These are phyloP conservation scores for Psilopogon haemacephalus DNA, from an alignment of 2,113 vertebrate genomes.

Conservation along the genomic window DNA sequence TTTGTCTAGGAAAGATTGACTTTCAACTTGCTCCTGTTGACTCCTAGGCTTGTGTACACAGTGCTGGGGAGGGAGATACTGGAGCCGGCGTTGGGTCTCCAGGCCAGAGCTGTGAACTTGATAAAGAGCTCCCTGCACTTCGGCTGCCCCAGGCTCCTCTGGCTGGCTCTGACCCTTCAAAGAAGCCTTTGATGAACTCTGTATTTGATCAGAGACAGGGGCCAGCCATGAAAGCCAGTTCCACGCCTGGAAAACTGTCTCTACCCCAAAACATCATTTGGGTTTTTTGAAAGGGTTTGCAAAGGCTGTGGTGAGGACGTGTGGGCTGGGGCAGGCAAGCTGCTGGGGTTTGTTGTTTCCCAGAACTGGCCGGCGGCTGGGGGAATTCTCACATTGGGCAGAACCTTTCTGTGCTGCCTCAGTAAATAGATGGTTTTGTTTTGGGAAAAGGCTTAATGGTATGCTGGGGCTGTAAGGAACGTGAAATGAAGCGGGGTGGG, in stretches of 20 bases:
- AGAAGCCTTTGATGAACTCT: neutral
- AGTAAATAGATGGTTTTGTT: neutral
- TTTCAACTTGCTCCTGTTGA: slow-evolving; percentile 61
- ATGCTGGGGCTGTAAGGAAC: neutral
- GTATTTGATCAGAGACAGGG: neutral
- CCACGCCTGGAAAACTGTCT: neutral
- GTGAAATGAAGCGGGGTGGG: neutral
- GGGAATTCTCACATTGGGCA: neutral
- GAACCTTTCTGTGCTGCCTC: neutral
- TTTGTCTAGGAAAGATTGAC: slow-evolving; percentile 40
- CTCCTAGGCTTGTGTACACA: slow-evolving; percentile 40
- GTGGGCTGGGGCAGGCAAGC: neutral
- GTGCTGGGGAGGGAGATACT: neutral
- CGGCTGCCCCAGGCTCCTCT: neutral
- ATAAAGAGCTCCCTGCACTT: neutral
- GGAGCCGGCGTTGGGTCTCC: neutral
- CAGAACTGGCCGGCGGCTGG: neutral
- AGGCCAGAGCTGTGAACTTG: neutral
- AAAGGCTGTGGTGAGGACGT: neutral
- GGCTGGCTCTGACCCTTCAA: neutral
- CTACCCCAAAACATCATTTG: neutral
- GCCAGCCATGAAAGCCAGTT: neutral
- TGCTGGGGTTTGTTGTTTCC: neutral
- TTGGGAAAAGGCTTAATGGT: neutral
- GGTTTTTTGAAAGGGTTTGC: neutral